Conservation (phyloP, 1,140 invertebrate species). For the Pissodes strobi region DNA sequence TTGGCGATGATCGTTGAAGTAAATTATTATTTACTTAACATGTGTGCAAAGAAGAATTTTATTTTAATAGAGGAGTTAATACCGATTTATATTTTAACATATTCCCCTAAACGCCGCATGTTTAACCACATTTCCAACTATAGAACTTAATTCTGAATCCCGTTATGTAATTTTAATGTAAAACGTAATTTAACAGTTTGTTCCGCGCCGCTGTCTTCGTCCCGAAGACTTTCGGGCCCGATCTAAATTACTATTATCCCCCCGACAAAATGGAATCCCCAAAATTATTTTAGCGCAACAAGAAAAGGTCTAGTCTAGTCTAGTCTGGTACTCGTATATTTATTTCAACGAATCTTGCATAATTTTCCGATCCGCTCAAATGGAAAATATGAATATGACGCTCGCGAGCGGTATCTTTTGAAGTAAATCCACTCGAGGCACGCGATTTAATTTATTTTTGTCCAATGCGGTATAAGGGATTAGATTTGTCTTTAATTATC, state of each 20-base stretch:
- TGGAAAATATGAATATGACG: slow-evolving; percentile 15
- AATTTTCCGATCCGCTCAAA: slow-evolving; percentile 7
- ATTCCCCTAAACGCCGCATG: too few species aligned
- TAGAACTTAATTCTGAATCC: too few species aligned
- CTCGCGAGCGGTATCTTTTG: background rate
- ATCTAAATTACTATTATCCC: background rate
- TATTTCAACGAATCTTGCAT: background rate
- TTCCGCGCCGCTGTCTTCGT: background rate
- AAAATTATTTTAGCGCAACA: slow-evolving; percentile 13
- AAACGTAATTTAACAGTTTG: too few species aligned
- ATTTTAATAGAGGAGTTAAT: too few species aligned
- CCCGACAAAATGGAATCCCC: background rate
- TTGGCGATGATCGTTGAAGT: too few species aligned
- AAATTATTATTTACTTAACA: too few species aligned
- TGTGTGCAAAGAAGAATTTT: too few species aligned
- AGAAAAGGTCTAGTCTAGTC: background rate
- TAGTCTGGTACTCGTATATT: background rate
- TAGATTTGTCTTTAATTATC: background rate
- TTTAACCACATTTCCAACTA: too few species aligned
- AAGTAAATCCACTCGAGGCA: slow-evolving; percentile 6
- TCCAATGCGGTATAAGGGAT: background rate
- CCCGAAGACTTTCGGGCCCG: background rate
- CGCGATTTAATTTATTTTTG: slow-evolving; percentile 16
- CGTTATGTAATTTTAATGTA: too few species aligned
- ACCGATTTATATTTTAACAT: too few species aligned